Evolutionary conservation across 2,888 invertebrate genomes (phyloP), one percentile per base, ranked within the genome.

Genomic region (Cerastis rubricosa): DNA sequence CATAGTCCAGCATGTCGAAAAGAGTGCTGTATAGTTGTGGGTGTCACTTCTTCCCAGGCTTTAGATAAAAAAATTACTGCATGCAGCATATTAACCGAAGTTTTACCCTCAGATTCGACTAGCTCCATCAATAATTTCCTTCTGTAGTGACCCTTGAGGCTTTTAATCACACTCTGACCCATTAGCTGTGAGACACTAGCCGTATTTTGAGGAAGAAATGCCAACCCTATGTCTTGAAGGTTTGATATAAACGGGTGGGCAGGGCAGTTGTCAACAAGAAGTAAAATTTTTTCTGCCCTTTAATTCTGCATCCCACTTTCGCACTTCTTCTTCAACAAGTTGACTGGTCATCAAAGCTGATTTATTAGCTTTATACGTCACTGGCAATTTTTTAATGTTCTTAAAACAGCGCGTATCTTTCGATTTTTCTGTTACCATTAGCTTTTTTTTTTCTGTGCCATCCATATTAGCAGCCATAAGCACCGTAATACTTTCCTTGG

Each of bases 21-120:
- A 66, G 66, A 66, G 25, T 66, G 47, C 25, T 66, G 66, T 45
- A 29, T 66, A 66, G 66, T 47, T 25, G 47, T 47, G 45, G 25
- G 25, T 66, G 66, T 66, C 12, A 47, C 47, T 4, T 66, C 47
- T 47, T 66, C 19, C 29, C 47, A 47, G 66, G 66, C 29, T 47
- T 66, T 29, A 5, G 47, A 47, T 47, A 47, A 66, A 29, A 66
- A 49, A 47, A 17, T n/a, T 6, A 64, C 14, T 64, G 64, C 64
- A 7, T 64, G 43, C n/a, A 64, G 64, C 64, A 64, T 64, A n/a
- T 64, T 64, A 43, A 64, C 14, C 22, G 43, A 64, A 43, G 43
- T 43, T 43, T 40, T 63, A 12, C 63, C 63, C 35, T 63, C 63
- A 63, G 63, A 40, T 61, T 61, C 35, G 11, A 61, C 35, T 35